phyloP scores from a whole-genome alignment of 1,140 invertebrate genomes.

The Leptinotarsa undecemlineata region DNA sequence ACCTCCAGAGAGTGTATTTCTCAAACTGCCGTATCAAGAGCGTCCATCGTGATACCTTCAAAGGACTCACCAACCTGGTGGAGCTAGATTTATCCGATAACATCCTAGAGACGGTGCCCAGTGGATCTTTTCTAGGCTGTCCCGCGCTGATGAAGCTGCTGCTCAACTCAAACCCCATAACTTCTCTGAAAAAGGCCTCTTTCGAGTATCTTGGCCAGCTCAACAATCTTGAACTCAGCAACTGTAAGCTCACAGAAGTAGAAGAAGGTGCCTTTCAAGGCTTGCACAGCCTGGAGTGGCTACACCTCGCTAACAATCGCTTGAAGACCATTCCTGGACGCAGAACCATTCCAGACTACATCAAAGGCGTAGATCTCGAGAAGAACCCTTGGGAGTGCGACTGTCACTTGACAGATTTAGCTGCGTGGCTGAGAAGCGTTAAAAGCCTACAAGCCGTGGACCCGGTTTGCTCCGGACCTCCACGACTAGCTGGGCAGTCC shows the following conservation, averaged over 20 bases:
- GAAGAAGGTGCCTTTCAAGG: constrained; percentile 80
- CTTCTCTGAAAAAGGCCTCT: constrained; percentile 69
- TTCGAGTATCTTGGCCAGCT: constrained; percentile 76
- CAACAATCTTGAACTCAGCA: constrained; percentile 78
- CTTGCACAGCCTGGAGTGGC: constrained; percentile 78
- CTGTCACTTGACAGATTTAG: constrained; percentile 75
- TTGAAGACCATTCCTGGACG: constrained; percentile 71
- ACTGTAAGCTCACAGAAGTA: constrained; percentile 75
- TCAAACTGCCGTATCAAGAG: constrained; percentile 74
- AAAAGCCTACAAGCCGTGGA: constrained; percentile 71
- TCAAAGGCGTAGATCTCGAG: constrained; percentile 79
- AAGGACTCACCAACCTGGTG: constrained; percentile 83
- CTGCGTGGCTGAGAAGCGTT: constrained; percentile 76
- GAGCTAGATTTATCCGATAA: constrained; percentile 87
- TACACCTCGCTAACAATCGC: constrained; percentile 81
- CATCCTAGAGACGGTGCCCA: constrained; percentile 74
- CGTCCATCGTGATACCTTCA: constrained; percentile 78
- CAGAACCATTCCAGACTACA: constrained; percentile 69
- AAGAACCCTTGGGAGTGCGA: constrained; percentile 90
- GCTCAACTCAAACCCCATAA: constrained; percentile 80
- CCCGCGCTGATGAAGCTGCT: constrained; percentile 79
- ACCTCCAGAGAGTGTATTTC: constrained; percentile 84
- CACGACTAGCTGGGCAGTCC: constrained; percentile 65
- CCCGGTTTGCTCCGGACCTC: constrained; percentile 75
- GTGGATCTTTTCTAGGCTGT: constrained; percentile 75